Base-by-base conservation (phyloP, 2,113 vertebrate genomes). In the Galemys pyrenaicus region DNA sequence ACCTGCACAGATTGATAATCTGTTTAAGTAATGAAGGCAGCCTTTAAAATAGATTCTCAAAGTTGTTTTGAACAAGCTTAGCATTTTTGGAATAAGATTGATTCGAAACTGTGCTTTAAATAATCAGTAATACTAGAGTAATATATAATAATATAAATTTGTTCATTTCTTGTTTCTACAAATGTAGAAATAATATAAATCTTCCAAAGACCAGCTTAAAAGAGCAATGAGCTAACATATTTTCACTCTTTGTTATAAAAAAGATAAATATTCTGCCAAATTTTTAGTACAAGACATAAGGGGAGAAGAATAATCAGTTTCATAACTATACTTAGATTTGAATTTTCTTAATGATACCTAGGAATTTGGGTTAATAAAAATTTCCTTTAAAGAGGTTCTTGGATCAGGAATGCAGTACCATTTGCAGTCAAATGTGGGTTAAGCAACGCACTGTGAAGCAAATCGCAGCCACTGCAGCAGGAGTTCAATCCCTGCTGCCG, bases 351-450 rank as follows among this genome's bases (percentile, higher is more conserved):
- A 65, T 77, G 10, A 92, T 37, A 65, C 73, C 35, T 26, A 82
- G 15, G 28, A 37, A 10, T 92, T 82, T 68, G 32, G n/a, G 13
- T 84, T 80, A 44, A 17, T 71, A n/a, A 92, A 16, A 4, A n/a
- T n/a, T n/a, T n/a, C 98, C 3, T 99, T 99, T 98, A 99, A 99
- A 92, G 99, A 99, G 97, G 97, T 99, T 37, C 98, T 99, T 86
- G 99, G 99, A 35, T 99, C 99, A 0, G 99, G 99, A 12, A 99
- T 99, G 99, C 99, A 99, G n/a, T 99, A 99, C 97, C 99, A 99
- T 96, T 98, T 99, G 80, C 99, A 99, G 99, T 99, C 99, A 96
- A 96, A n/a, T n/a, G 96, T 56, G 83, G n/a, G n/a, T n/a, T 26
- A 24, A 78, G 16, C 12, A 32, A 17, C n/a, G n/a, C n/a, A n/a